Evolutionary conservation across 2,113 vertebrate genomes (phyloP).

Genomic region (Ictalurus furcatus): DNA sequence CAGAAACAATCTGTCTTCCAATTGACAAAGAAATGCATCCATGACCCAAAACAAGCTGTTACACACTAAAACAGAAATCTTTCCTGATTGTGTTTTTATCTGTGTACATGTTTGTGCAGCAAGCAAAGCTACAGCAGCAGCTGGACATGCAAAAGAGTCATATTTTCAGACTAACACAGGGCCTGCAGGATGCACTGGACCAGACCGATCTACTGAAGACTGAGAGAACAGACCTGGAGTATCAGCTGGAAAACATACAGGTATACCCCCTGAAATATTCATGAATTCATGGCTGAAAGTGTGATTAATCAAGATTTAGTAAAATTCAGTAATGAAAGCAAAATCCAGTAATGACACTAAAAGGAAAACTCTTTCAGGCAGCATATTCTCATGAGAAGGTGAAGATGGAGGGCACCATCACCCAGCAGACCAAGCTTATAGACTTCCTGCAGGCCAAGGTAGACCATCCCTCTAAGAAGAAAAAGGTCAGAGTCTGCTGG

Average conservation of each 20-base stretch:
- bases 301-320: not conserved
- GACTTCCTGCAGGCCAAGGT: slow-evolving; percentile 98
- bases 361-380: slow-evolving; percentile 76
- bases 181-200: slow-evolving; percentile 95
- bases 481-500: slow-evolving; percentile 84
- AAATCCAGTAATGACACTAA: not conserved
- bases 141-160: slow-evolving; percentile 97
- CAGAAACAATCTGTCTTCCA: not conserved
- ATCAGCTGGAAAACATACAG: slow-evolving; percentile 99
- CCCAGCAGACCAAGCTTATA: slow-evolving; percentile 98
- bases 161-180: slow-evolving; percentile 96
- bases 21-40: not conserved
- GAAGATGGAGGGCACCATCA: slow-evolving; percentile 99
- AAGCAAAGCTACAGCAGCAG: slow-evolving; percentile 97
- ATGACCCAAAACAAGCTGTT: not conserved
- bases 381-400: slow-evolving; percentile 98
- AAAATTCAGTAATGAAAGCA: not conserved
- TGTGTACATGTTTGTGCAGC: slow-evolving; percentile 70
- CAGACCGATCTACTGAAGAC: slow-evolving; percentile 95
- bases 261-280: slow-evolving; percentile 63
- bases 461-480: slow-evolving; percentile 97
- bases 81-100: not conserved
- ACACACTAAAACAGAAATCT: not conserved
- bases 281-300: not conserved
- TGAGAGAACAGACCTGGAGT: slow-evolving; percentile 94